These are phyloP conservation scores for Colletes latitarsis DNA, from an alignment of 1,140 invertebrate genomes.

Conservation along the genomic window DNA sequence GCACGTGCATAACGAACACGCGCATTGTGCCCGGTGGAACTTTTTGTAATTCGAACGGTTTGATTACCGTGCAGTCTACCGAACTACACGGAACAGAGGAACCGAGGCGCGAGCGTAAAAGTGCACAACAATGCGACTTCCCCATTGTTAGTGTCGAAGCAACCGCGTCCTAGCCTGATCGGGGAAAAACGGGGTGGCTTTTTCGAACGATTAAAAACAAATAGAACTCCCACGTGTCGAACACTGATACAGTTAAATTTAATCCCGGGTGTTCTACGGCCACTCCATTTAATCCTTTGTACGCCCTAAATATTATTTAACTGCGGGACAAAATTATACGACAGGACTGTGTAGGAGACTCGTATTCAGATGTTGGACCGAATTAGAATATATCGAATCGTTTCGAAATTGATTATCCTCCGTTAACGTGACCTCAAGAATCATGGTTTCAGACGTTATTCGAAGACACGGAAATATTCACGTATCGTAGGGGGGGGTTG, in stretches of 20 bases:
- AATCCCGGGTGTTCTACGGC: neutral
- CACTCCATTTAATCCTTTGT: neutral
- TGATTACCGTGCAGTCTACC: conserved; percentile 42
- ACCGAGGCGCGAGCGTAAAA: conserved; percentile 14
- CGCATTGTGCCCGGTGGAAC: conserved; percentile 26
- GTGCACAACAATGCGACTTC: conserved; percentile 25
- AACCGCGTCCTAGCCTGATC: neutral
- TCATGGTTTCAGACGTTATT: too few relatives aligned
- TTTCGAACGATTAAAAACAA: conserved; percentile 16
- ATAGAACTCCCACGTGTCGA: neutral
- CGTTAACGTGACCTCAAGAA: too few relatives aligned
- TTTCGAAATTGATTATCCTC: too few relatives aligned
- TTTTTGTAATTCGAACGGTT: conserved; percentile 52
- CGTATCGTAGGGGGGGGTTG: too few relatives aligned
- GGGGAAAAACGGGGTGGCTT: neutral
- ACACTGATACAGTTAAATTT: neutral
- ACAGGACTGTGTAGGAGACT: too few relatives aligned
- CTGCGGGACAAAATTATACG: too few relatives aligned
- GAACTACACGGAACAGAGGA: conserved; percentile 21
- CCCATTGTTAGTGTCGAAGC: neutral
- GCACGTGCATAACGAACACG: conserved; percentile 59
- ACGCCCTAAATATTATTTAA: too few relatives aligned
- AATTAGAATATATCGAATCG: too few relatives aligned
- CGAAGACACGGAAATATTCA: too few relatives aligned
- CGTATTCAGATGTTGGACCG: too few relatives aligned